These are phyloP conservation scores for Argya squamiceps DNA, from an alignment of 2,797 vertebrate genomes.

Conservation along the genomic window DNA sequence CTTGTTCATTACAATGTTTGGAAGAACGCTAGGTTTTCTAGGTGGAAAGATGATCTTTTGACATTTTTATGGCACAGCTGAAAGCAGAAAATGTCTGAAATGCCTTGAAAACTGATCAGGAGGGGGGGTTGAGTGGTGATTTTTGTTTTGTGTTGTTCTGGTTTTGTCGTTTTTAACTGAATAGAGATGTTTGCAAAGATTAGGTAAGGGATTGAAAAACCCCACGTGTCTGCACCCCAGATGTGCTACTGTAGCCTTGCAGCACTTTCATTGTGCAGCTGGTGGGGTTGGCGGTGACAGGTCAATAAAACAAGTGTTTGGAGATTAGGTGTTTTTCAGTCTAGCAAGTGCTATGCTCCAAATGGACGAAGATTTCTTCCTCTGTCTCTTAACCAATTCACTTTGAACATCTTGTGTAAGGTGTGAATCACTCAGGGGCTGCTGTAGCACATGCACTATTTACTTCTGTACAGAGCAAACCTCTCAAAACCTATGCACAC, in stretches of 20 bases:
- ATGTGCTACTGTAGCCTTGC: neutral
- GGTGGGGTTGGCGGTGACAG: neutral
- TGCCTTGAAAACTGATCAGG: neutral
- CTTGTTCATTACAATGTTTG: neutral
- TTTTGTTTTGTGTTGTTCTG: neutral
- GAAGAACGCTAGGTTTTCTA: neutral
- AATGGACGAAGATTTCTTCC: neutral
- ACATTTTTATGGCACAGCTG: neutral
- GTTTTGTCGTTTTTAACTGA: neutral
- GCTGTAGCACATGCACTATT: neutral
- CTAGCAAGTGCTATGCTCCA: neutral
- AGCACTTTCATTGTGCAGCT: neutral
- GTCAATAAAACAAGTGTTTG: neutral
- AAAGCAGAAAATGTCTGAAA: neutral
- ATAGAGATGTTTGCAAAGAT: neutral
- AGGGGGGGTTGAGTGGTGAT: neutral
- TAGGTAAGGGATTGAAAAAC: neutral
- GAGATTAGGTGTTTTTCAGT: neutral
- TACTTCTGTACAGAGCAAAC: neutral
- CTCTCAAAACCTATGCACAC: neutral
- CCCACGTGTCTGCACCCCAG: neutral
- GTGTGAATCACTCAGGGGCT: neutral
- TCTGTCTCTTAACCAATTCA: neutral
- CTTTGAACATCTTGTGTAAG: neutral
- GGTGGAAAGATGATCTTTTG: neutral